phyloP scores from a whole-genome alignment of 2,888 invertebrate species.

The Lasioglossum malachurum region DNA sequence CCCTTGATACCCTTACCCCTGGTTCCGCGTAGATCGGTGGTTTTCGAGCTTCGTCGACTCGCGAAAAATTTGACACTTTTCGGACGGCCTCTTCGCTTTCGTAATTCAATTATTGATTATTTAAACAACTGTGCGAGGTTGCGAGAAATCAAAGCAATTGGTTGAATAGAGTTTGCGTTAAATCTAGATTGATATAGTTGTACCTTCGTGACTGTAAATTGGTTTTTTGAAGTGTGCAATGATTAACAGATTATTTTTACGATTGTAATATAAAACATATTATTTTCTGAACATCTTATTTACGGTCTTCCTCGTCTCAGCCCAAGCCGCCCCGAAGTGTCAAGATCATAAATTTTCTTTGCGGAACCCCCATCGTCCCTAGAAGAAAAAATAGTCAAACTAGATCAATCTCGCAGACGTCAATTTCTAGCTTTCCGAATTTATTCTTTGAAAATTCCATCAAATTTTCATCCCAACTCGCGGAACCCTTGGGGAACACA shows the following conservation, averaged over 20 bases:
- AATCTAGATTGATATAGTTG: too few relatives aligned
- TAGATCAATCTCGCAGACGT: neutral
- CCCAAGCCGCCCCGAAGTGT: neutral
- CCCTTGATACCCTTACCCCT: neutral
- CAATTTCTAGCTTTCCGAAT: neutral
- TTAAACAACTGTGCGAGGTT: neutral
- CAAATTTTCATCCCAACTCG: neutral
- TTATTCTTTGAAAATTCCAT: neutral
- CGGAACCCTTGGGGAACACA: neutral
- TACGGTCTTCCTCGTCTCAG: neutral
- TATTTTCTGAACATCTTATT: neutral
- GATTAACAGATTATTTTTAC: neutral
- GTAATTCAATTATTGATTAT: neutral
- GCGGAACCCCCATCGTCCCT: neutral
- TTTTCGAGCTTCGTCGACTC: neutral
- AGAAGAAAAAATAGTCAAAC: neutral
- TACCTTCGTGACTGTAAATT: too few relatives aligned
- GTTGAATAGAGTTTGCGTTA: neutral
- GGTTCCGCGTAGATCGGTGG: constrained; percentile 12
- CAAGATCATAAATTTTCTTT: neutral
- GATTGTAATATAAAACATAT: neutral
- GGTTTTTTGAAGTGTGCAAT: neutral
- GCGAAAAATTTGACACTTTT: neutral
- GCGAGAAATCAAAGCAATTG: neutral
- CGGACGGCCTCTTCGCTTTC: neutral